These are phyloP conservation scores for Panthera uncia DNA, from an alignment of 2,113 vertebrate genomes.

Conservation along the genomic window DNA sequence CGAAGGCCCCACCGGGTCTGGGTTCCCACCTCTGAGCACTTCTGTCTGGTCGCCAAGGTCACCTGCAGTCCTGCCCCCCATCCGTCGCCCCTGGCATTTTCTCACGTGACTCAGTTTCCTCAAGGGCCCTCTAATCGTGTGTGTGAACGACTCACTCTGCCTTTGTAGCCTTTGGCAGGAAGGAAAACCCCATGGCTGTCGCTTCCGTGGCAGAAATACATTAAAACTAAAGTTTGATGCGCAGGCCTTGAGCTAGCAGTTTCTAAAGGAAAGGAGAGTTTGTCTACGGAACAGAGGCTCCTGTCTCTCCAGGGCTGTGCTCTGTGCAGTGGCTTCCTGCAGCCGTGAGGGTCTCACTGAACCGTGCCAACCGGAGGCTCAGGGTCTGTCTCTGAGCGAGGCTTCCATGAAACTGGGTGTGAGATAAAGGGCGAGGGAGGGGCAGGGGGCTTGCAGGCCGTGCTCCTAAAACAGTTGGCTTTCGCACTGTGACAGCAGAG, in stretches of 20 bases:
- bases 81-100: neutral
- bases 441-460: fast-evolving
- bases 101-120: no score
- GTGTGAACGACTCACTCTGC: fast-evolving
- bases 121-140: fast-evolving
- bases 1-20: fast-evolving
- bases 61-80: neutral
- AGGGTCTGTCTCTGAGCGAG: neutral
- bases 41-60: fast-evolving
- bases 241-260: no score
- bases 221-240: neutral
- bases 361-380: fast-evolving
- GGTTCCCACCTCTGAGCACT: neutral
- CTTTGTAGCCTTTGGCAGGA: neutral
- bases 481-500: neutral
- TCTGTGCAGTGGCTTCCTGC: neutral
- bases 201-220: neutral
- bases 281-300: fast-evolving
- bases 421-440: neutral
- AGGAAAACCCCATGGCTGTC: neutral
- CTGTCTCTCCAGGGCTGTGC: fast-evolving
- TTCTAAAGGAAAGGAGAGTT: no score
- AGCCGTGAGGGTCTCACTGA: fast-evolving
- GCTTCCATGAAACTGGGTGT: fast-evolving
- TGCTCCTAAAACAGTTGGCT: neutral